Percentiles rank a stretch among this genome's conserved stretches.
These are phyloP conservation scores for Pygmarrhopalites habei DNA, from an alignment of 1,140 invertebrate genomes.

Conservation along the genomic window DNA sequence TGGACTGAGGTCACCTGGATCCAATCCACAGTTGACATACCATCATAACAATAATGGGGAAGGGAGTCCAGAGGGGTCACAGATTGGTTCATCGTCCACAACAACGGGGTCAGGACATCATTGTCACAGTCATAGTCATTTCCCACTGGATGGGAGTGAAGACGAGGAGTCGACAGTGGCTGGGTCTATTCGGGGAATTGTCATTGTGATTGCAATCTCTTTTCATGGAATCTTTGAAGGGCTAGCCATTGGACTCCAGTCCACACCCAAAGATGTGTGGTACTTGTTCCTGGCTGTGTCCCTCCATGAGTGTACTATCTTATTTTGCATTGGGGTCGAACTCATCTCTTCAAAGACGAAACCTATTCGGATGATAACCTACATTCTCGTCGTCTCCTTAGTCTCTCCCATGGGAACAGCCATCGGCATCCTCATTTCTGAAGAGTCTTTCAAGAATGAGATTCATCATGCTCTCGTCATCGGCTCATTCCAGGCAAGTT, in stretches of 20 bases:
- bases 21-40: not conserved
- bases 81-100: not conserved
- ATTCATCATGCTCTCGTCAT: conserved; percentile 39
- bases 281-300: conserved; percentile 49
- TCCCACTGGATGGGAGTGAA: conserved; percentile 15
- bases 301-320: conserved; percentile 52
- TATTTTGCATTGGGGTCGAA: conserved; percentile 47
- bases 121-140: conserved; percentile 36
- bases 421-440: conserved; percentile 44
- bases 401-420: conserved; percentile 45
- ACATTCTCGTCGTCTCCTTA: conserved; percentile 44
- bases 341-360: conserved; percentile 43
- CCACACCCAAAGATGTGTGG: conserved; percentile 49
- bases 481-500: conserved; percentile 42
- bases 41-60: not conserved
- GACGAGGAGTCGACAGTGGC: conserved; percentile 31
- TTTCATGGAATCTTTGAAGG: conserved; percentile 61
- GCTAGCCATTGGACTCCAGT: conserved; percentile 67
- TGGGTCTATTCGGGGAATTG: conserved; percentile 43
- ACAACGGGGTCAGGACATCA: not conserved
- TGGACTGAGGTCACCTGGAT: not conserved
- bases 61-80: not conserved
- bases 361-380: conserved; percentile 40
- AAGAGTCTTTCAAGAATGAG: conserved; percentile 29
- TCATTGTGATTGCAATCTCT: conserved; percentile 55